Base-by-base conservation (phyloP, 2,888 invertebrate genomes). In the Calephelis perditalis region DNA sequence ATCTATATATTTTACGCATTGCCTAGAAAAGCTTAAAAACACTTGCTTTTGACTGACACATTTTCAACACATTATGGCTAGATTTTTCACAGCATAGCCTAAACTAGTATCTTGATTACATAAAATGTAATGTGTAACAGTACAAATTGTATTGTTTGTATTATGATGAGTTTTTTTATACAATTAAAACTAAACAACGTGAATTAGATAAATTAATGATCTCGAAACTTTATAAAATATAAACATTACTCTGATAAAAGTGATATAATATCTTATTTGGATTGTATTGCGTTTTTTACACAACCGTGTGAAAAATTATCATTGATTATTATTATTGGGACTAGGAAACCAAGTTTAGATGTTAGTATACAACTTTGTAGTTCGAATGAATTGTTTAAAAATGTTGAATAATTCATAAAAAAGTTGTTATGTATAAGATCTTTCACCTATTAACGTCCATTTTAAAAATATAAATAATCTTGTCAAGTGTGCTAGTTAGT, bases 381-480 rank as follows among this genome's bases (percentile, higher is more conserved):
- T 40, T 40, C 8, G 4, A 5, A 40, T 40, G 8, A 7, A 6
- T 40, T 40, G 8, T 40, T 6, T 40, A 5, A 40, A 40, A 40
- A 40, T 8, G 40, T 40, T 40, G 6, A 1, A 40, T 40, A 40
- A 40, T 40, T 40, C 5, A 40, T 40, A 40, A 40, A 40, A 7
- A 40, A 40, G 8, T 40, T 40, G 8, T 11, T 36, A 5, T 9
- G 6, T 54, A 36, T 11, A 7, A 35, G 7, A 6, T 36, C 11
- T 11, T 54, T 35, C 35, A 54, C n/a, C 35, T 52, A 35, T 2
- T 54, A 54, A 54, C 54, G 54, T 60, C 60, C 36, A 59, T 52
- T 40, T 49, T 54, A n/a, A 26, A 40, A 12, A 9, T 46, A 44
- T 54, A 52, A 47, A 35, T 60, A 55, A 45, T 45, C 55, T 35